Evolutionary conservation across 2,797 vertebrate genomes (phyloP), one percentile per base, ranked within the genome.

Genomic region (Diplodus puntazzo): DNA sequence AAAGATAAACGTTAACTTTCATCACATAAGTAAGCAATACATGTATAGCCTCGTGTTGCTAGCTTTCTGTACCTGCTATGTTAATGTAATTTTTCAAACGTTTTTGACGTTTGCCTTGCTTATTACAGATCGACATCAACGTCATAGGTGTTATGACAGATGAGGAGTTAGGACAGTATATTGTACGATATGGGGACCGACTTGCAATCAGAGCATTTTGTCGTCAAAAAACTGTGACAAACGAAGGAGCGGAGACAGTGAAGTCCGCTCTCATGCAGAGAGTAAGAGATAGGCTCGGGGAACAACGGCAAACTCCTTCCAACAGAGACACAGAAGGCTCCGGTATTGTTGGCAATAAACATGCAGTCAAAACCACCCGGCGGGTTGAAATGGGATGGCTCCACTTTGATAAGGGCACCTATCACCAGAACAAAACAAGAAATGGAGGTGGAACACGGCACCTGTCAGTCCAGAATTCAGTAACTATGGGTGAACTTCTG

Each of bases 91-190:
- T 27, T 27, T 27, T 27, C 27, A 27, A 48, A 4, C 27, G 48
- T 49, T 49, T 49, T 18, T 49, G 48, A 49, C 17, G 48, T 49
- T 17, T 50, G 13, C n/a, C 39, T 5, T 30, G 27, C 48, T 74
- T 63, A 50, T 54, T 46, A 42, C 69, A 79, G 45, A 72, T 66
- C 16, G 30, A 72, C 69, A 73, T 27, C 27, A 27, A 27, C 1
- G 45, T 72, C 69, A 66, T 60, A 73, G 20, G 20, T 65, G 39
- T 76, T 39, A 67, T 77, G 60, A 72, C 45, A 55, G 73, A 73
- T 82, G 74, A 73, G 43, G 74, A 73, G 43, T 60, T 82, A 45
- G 66, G 63, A 64, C 53, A 68, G 49, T 71, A 66, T 50, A 71
- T 81, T 14, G 10, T 18, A 49, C 6, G 5, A 49, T 49, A 49